Percentiles rank a stretch among this genome's conserved stretches.
Conservation (phyloP, 2,113 vertebrate genomes). For the Cyphomyrus discorhynchus region DNA sequence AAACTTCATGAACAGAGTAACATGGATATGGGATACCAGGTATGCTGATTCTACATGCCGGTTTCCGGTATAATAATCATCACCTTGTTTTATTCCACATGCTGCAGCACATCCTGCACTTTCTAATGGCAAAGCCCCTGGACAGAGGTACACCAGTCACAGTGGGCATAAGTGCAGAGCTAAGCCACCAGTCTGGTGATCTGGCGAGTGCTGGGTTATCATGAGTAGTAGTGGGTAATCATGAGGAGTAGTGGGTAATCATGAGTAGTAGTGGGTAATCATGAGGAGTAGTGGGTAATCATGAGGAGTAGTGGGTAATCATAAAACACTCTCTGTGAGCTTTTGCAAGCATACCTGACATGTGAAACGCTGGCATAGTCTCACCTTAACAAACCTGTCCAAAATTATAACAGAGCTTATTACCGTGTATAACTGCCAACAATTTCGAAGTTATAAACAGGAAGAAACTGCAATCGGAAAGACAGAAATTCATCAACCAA, state of each 20-base stretch:
- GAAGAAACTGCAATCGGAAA: slow-evolving; percentile 41
- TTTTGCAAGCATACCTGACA: neutral
- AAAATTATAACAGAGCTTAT: slow-evolving; percentile 46
- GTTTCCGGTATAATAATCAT: neutral
- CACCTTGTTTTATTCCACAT: neutral
- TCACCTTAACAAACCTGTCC: slow-evolving; percentile 39
- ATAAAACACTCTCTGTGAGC: neutral
- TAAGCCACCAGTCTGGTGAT: neutral
- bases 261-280: neutral
- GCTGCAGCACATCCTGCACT: neutral
- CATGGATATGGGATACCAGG: neutral
- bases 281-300: neutral
- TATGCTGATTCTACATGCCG: neutral
- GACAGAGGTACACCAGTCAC: neutral
- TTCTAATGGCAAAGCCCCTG: neutral
- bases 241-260: neutral
- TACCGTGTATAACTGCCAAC: slow-evolving; percentile 46
- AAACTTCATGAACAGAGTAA: neutral
- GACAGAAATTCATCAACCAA: slow-evolving; percentile 47
- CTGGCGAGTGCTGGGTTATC: neutral
- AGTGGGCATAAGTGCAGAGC: neutral
- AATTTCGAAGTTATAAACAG: slow-evolving; percentile 52
- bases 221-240: neutral
- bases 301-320: neutral
- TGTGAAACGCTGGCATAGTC: slow-evolving; percentile 45